A percentile compares a stretch with the other conserved stretches of the same genome.
Evolutionary conservation across 2,888 invertebrate species (phyloP).

Genomic region (Mechanitis messenoides): DNA sequence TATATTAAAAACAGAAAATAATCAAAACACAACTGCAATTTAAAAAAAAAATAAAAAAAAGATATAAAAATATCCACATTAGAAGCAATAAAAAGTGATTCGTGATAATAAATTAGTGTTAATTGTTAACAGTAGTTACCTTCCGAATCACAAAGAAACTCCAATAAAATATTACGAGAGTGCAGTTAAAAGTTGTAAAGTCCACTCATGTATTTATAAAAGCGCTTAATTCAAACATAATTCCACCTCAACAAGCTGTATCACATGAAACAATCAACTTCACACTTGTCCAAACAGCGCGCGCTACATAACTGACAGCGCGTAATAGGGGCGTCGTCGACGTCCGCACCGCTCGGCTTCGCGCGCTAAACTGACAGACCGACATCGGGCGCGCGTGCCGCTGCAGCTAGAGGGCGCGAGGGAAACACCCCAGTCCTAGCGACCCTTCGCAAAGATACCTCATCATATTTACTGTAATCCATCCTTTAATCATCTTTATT

Average conservation of each 20-base stretch:
- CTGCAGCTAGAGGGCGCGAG: conserved; percentile 55
- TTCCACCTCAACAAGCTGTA: conserved; percentile 65
- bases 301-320: conserved; percentile 50
- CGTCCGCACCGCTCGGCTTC: conserved; percentile 53
- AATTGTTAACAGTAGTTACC: conserved; percentile 23
- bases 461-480: conserved; percentile 69
- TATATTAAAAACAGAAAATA: no score
- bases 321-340: conserved; percentile 34
- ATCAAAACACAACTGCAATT: no score
- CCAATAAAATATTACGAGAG: conserved; percentile 26
- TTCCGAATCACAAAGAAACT: conserved; percentile 29
- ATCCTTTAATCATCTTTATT: conserved; percentile 70
- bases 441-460: conserved; percentile 68
- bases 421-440: conserved; percentile 37
- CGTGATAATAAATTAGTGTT: no score
- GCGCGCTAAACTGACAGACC: conserved; percentile 64
- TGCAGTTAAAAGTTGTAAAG: conserved; percentile 44
- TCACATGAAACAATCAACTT: conserved; percentile 75
- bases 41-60: background rate
- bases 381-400: conserved; percentile 38
- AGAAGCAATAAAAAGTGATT: conserved; percentile 15
- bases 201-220: conserved; percentile 63
- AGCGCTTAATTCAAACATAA: conserved; percentile 71
- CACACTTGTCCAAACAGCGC: conserved; percentile 72
- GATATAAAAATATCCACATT: background rate